Percentiles rank a stretch among this genome's conserved stretches.
These are phyloP conservation scores for Grammatotria lemairii DNA, from an alignment of 2,113 vertebrate genomes.

Conservation along the genomic window DNA sequence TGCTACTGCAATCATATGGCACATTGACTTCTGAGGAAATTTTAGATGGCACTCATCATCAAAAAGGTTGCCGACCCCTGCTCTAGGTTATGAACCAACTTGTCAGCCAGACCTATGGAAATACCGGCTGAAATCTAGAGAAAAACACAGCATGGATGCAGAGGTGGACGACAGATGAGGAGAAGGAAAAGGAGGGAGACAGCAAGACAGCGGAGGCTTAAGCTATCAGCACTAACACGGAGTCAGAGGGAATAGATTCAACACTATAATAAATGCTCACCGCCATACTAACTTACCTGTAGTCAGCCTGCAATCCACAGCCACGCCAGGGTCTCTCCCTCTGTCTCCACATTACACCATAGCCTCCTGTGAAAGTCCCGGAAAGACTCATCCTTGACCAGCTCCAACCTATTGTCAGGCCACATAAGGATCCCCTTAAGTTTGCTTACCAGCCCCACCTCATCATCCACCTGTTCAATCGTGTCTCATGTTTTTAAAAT, in stretches of 20 bases:
- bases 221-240: neutral
- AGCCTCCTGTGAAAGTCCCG: neutral
- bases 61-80: neutral
- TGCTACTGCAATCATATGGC: neutral
- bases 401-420: neutral
- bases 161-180: neutral
- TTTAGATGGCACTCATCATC: neutral
- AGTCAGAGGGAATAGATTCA: neutral
- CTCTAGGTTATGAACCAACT: neutral
- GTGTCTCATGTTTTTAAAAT: neutral
- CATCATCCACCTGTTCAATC: neutral
- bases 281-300: neutral
- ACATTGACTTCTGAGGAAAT: neutral
- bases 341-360: neutral
- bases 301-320: neutral
- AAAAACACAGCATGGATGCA: neutral
- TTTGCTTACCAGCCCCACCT: neutral
- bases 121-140: neutral
- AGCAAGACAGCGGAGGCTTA: neutral
- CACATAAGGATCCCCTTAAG: neutral
- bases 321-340: neutral
- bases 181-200: neutral
- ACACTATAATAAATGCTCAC: neutral
- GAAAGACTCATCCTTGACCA: neutral
- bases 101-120: neutral